Base-by-base conservation (phyloP, 1,140 invertebrate species). In the Mamestra configurata region DNA sequence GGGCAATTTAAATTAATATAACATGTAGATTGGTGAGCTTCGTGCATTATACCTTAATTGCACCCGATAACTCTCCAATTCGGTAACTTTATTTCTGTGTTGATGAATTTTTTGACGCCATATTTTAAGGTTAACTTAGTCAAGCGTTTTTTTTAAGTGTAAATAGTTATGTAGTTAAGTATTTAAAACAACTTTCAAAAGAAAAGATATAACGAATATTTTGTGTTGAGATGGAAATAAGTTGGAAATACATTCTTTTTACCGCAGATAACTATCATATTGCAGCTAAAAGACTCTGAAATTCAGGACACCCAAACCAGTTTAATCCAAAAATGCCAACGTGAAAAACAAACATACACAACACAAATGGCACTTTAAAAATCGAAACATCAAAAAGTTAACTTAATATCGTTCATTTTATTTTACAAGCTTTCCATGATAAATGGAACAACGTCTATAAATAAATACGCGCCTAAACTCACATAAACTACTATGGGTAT, bases 401-500 rank as follows among this genome's bases (percentile, higher is more conserved):
- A 57, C 27, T 57, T 61, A 61, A 75, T 46, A 76, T 61, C 24
- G 61, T 76, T 76, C 24, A 35, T 76, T 61, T 61, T 49, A 76
- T 76, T 76, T 64, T 49, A 76, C 57, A 75, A 61, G 22, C 22
- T 20, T 76, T 76, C 22, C 55, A 61, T 51, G 73, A 76, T 64
- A 76, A 76, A 76, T 61, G 73, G 73, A 64, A 64, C 20, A 64
- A 15, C 13, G 13, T 6, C 40, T 64, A 76, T 76, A 76, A 64
- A 61, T 61, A 64, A 35, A 61, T 76, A 76, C 72, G 55, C 55
- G 53, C 72, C 72, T 64, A 64, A 70, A 76, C 72, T 75, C 53
- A 61, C 73, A 76, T 76, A 76, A 76, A 76, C 73, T 76, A 76
- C 57, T 76, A 43, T 13, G 72, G 24, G n/a, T 64, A 49, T 64